Base-by-base conservation (phyloP, 2,888 invertebrate species). In the Drosophila limbata region DNA sequence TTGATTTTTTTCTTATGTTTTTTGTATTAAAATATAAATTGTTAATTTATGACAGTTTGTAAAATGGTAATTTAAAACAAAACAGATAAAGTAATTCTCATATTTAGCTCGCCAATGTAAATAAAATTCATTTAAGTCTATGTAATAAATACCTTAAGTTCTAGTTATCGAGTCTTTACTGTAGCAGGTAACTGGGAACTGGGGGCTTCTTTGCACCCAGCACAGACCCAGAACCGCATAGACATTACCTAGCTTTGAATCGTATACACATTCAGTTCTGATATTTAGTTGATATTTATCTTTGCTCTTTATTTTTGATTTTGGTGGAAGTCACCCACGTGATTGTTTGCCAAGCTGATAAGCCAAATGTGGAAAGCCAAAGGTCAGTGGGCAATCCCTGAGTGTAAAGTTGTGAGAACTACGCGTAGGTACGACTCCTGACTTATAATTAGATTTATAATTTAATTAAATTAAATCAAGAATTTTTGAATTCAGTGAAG, bases 341-440 rank as follows among this genome's bases (percentile, higher is more conserved):
- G 82, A 78, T 75, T 71, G 56, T 69, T 73, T 66, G 59, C 59
- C 66, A 10, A 52, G 37, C 61, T 66, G 83, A 84, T 84, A 82
- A 78, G 63, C 39, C 3, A n/a, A 25, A 50, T 8, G 11, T 13
- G 19, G 37, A 21, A 52, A 51, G 42, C 64, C 50, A 69, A 65
- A 74, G 74, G 69, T 76, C 76, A 76, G 21, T 33, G 31, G 53
- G 61, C 47, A 40, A 37, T 45, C 51, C 53, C 40, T 17, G 21
- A 57, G 61, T 50, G 1, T 9, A n/a, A 35, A 50, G 19, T 10
- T 50, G 33, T 50, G 33, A 21, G 21, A 50, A 35, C 13, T 35
- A 11, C 4, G 10, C 4, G 28, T 10, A 28, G 15, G 31, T 9
- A 10, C 15, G 9, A n/a, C 11, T 21, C 6, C 35, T 6, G 25